These are phyloP conservation scores for Phymatocera aterrima DNA, from an alignment of 2,888 invertebrate genomes.

Conservation along the genomic window DNA sequence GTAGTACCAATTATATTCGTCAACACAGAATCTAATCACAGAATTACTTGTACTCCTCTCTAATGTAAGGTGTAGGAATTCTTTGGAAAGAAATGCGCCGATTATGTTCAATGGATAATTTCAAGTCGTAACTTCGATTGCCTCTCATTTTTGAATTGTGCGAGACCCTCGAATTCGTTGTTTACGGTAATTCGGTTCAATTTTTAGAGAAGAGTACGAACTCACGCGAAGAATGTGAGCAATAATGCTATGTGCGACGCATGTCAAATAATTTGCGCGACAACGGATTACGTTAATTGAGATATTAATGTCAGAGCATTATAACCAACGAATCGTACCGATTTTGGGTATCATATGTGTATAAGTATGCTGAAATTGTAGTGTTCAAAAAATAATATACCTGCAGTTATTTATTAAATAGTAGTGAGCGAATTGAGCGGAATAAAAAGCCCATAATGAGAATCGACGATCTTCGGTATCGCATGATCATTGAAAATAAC, in stretches of 20 bases:
- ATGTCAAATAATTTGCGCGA: not conserved
- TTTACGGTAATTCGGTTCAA: not conserved
- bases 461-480: not conserved
- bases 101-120: not conserved
- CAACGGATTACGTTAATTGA: not conserved
- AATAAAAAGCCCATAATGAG: slow-evolving; percentile 13
- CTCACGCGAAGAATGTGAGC: not conserved
- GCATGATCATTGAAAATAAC: not conserved
- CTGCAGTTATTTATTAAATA: slow-evolving; percentile 20
- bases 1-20: no score
- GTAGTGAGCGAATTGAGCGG: slow-evolving; percentile 10
- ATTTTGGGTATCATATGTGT: not conserved
- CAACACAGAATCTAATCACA: not conserved
- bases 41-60: not conserved
- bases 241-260: not conserved
- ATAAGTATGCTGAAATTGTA: slow-evolving; percentile 18
- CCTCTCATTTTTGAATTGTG: not conserved
- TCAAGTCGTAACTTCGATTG: not conserved
- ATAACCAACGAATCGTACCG: not conserved
- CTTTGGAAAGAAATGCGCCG: not conserved
- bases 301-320: not conserved
- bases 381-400: slow-evolving; percentile 5
- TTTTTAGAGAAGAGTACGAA: not conserved
- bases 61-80: not conserved
- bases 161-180: not conserved